A percentile compares a stretch with the other conserved stretches of the same genome.
These are phyloP conservation scores for Ovis aries DNA, from an alignment of 2,113 vertebrate genomes.

Conservation along the genomic window ARS-UI_Ramb_v3.0 NC_056056.1:146495501-146496000, in stretches of 20 bases:
- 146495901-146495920: background rate
- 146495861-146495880: background rate
- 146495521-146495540: background rate
- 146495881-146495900: background rate
- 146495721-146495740: background rate
- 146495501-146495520: background rate
- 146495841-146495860: background rate
- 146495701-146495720: background rate
- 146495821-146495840: background rate
- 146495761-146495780: background rate
- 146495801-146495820: background rate
- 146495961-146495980: background rate
- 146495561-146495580: background rate
- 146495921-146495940: background rate
- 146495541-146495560: background rate
- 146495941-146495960: background rate
- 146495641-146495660: background rate
- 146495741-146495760: background rate
- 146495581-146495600: background rate
- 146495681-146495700: background rate
- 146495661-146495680: background rate
- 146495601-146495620: background rate
- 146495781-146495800: background rate
- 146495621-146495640: background rate
- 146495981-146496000: background rate